Percentiles rank a stretch among this genome's conserved stretches.
Conservation (phyloP, 2,888 invertebrate genomes). For the Cheilosia vulpina region DNA sequence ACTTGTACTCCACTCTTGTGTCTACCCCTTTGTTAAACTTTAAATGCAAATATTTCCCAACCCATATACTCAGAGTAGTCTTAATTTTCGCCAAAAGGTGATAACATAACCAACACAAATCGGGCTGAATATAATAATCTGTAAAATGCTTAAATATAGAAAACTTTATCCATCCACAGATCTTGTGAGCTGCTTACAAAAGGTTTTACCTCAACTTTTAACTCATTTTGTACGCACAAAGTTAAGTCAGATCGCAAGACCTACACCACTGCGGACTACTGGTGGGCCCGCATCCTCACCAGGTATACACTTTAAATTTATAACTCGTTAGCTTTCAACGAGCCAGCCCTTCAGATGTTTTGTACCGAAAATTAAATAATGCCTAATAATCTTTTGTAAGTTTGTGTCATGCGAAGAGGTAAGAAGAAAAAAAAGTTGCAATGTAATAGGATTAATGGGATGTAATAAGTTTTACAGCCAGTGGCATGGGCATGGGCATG, state of each 20-base stretch:
- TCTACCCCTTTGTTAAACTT: too few species aligned
- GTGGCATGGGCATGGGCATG: slow-evolving; percentile 21
- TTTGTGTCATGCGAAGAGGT: slow-evolving; percentile 31
- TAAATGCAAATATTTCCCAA: too few species aligned
- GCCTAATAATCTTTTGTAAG: slow-evolving; percentile 62
- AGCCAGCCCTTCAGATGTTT: slow-evolving; percentile 15
- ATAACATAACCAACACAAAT: slow-evolving; percentile 6
- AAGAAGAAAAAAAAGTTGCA: slow-evolving; percentile 25
- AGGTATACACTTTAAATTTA: slow-evolving; percentile 47
- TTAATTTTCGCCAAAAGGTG: slow-evolving; percentile 4
- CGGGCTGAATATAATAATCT: too few species aligned
- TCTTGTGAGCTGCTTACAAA: slow-evolving; percentile 71
- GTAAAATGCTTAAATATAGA: slow-evolving; percentile 31
- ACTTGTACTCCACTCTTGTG: too few species aligned
- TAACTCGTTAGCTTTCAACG: slow-evolving; percentile 47
- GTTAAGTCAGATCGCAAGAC: slow-evolving; percentile 20
- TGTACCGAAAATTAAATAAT: slow-evolving; percentile 68
- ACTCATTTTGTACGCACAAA: slow-evolving; percentile 52
- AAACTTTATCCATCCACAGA: slow-evolving; percentile 61
- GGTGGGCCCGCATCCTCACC: slow-evolving; percentile 40
- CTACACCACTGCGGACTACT: background rate
- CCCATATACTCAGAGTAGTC: too few species aligned
- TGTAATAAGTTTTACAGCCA: slow-evolving; percentile 60
- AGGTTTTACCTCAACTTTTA: slow-evolving; percentile 67
- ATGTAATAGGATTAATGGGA: slow-evolving; percentile 67